Conservation (phyloP, 2,888 invertebrate genomes). For the Prosopocoilus inquinatus region DNA sequence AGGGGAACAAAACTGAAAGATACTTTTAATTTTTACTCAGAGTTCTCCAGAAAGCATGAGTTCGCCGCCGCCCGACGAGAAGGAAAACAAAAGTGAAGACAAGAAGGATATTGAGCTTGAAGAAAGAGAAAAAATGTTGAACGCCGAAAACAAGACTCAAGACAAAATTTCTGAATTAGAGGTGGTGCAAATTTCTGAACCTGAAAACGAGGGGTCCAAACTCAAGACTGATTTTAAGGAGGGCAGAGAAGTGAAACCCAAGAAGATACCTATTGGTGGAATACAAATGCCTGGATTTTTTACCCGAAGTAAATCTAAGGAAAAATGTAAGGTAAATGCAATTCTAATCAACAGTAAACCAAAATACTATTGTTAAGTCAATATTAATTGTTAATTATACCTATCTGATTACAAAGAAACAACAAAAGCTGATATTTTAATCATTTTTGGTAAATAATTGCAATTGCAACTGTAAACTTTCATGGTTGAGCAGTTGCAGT, state of each 20-base stretch:
- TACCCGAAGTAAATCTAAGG: slow-evolving; percentile 72
- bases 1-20: background rate
- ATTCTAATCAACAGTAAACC: background rate
- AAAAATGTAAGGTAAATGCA: slow-evolving; percentile 64
- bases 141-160: slow-evolving; percentile 61
- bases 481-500: too few species aligned
- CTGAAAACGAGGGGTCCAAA: slow-evolving; percentile 55
- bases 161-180: slow-evolving; percentile 45
- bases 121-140: slow-evolving; percentile 61
- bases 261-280: slow-evolving; percentile 84
- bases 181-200: slow-evolving; percentile 44
- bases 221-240: slow-evolving; percentile 60
- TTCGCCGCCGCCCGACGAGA: slow-evolving; percentile 9
- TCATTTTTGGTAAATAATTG: background rate
- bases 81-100: slow-evolving; percentile 56
- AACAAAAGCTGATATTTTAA: background rate
- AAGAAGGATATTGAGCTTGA: slow-evolving; percentile 67
- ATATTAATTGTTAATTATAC: background rate
- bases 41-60: slow-evolving; percentile 10
- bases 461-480: too few species aligned
- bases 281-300: slow-evolving; percentile 86
- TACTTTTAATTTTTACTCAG: background rate
- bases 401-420: background rate
- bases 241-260: slow-evolving; percentile 73
- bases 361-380: background rate